Percentiles rank a stretch among this genome's conserved stretches.
Conservation (phyloP, 1,140 invertebrate genomes). For the Octopus sinensis region DNA sequence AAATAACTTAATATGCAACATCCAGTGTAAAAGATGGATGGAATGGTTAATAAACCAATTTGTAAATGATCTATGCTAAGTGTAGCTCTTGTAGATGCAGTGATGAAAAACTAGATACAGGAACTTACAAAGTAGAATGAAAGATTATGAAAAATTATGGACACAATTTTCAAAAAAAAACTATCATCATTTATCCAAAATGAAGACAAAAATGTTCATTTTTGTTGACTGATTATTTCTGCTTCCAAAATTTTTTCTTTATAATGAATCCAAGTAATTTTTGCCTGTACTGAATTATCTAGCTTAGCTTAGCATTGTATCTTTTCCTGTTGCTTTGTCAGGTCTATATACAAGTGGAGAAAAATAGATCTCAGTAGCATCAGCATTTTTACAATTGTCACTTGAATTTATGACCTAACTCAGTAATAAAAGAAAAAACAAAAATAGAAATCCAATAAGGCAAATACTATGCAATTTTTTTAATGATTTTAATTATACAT, state of each 20-base stretch:
- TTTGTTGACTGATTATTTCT: conserved; percentile 1
- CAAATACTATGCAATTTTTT: too few relatives aligned
- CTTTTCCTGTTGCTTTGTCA: neutral
- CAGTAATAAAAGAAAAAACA: too few relatives aligned
- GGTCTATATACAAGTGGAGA: neutral
- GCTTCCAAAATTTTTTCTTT: neutral
- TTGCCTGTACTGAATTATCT: conserved; percentile 1
- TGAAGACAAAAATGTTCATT: conserved; percentile 2
- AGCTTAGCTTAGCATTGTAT: neutral
- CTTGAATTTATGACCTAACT: too few relatives aligned
- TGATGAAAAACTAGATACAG: conserved; percentile 9
- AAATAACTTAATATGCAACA: too few relatives aligned
- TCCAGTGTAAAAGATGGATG: too few relatives aligned
- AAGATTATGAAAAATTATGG: neutral
- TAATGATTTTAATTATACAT: too few relatives aligned
- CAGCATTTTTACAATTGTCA: too few relatives aligned
- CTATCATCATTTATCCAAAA: neutral
- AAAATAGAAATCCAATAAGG: too few relatives aligned
- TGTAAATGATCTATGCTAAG: too few relatives aligned
- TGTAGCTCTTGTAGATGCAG: conserved; percentile 8
- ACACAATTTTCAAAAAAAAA: neutral
- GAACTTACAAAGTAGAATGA: neutral
- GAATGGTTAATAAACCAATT: too few relatives aligned
- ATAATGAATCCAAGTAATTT: neutral
- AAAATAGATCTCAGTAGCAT: neutral